Conservation (phyloP, 2,888 invertebrate species). For the Athalia cordata region DNA sequence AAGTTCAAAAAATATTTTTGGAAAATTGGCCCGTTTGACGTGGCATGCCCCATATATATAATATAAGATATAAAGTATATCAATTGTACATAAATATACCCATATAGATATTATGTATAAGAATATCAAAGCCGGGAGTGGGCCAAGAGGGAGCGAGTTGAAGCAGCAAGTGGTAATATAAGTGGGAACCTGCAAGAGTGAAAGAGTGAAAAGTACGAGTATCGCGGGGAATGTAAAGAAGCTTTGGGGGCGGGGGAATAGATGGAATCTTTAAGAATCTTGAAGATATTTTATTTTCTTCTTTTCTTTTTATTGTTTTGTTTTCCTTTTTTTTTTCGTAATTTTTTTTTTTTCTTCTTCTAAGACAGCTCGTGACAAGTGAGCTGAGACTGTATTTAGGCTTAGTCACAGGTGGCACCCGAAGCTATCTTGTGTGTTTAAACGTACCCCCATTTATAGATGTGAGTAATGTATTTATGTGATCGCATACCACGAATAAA, state of each 20-base stretch:
- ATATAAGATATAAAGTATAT: no score
- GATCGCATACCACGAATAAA: slow-evolving; percentile 56
- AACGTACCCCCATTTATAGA: slow-evolving; percentile 39
- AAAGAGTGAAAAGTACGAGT: slow-evolving; percentile 29
- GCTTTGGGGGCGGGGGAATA: slow-evolving; percentile 14
- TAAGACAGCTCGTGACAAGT: slow-evolving; percentile 44
- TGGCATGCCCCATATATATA: neutral
- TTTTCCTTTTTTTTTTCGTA: neutral
- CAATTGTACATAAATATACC: neutral
- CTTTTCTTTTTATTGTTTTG: neutral
- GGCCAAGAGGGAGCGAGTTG: slow-evolving; percentile 24
- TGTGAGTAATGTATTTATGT: slow-evolving; percentile 44
- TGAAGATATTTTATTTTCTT: slow-evolving; percentile 5
- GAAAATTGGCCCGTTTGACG: no score
- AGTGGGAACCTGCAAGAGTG: slow-evolving; percentile 24
- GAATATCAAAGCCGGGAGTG: slow-evolving; percentile 12
- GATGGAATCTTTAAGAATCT: slow-evolving; percentile 23
- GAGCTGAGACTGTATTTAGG: slow-evolving; percentile 58
- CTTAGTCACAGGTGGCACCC: slow-evolving; percentile 48
- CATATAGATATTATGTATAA: neutral
- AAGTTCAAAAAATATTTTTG: no score
- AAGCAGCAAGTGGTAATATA: slow-evolving; percentile 4
- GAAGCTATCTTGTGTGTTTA: slow-evolving; percentile 36
- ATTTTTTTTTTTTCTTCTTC: neutral
- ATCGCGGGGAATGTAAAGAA: neutral